Base-by-base conservation (phyloP, 2,113 vertebrate genomes). In the Haemorhous mexicanus region DNA sequence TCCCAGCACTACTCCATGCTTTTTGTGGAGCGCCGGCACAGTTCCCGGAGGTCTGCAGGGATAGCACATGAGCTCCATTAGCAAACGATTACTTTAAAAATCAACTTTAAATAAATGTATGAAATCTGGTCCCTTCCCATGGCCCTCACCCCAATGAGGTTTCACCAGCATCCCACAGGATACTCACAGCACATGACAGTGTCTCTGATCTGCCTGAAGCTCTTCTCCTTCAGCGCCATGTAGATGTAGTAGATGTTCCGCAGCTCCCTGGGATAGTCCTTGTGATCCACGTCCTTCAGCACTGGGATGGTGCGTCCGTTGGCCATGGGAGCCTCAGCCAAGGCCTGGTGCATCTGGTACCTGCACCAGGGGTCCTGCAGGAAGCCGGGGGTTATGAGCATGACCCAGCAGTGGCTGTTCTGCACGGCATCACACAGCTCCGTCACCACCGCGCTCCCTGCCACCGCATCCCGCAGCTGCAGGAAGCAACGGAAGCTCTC, bases 261-360 rank as follows among this genome's bases (percentile, higher is more conserved):
- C 52, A 99, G 97, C 77, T 99, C 99, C 16, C 55, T 56, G 1
- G 99, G 99, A 56, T 98, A 99, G 59, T 98, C 95, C 11, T 95
- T 96, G 55, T 94, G 95, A 17, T 97, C 64, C 90, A 99, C 84
- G 0, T 98, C 98, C 7, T 97, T 95, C 74, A 99, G 24, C 79
- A 99, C 87, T 0, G 99, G 99, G 86, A 99, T 99, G 88, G 98
- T 97, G 55, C 98, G 96, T 4, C 98, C 98, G 3, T 98, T 97
- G 4, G 98, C 96, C 87, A 98, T 95, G 0, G 98, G 98, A 0
- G 98, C 98, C 78, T 99, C 98, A 0, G 96, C 97, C 91, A 99
- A 66, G 1, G 97, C 98, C 87, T 99, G 99, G 73, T 99, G 98
- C 99, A 99, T 99, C 96, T 99, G 98, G 92, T 98, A 99, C 58